Base-by-base conservation (phyloP, 2,797 vertebrate genomes). In the Danio tinwini region DNA sequence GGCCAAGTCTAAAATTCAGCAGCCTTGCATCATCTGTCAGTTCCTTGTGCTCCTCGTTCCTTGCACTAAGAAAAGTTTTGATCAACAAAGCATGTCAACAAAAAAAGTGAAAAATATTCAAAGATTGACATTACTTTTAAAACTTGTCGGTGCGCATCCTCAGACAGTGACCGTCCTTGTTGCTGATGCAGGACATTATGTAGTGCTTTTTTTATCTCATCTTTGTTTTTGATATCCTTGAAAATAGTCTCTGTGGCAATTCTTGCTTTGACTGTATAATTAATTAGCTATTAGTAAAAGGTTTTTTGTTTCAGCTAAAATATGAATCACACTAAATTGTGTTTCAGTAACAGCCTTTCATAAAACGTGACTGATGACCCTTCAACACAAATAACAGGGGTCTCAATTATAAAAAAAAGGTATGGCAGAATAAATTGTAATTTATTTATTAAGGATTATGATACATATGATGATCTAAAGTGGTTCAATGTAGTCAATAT, bases 101-200 rank as follows among this genome's bases (percentile, higher is more conserved):
- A n/a, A n/a, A n/a, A n/a, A n/a, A n/a, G 67, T 17, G 49, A n/a
- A 80, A 72, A 81, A 75, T 76, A 80, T 77, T 81, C 75, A 70
- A 55, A 49, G 2, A 40, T 29, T 21, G 21, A 62, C 29, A 80
- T 75, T 40, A 81, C 80, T 40, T 71, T 72, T 29, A 82, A 47
- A 19, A 74, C 76, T 8, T 74, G 53, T 73, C 2, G 42, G 73
- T 63, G 19, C 37, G 71, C 3, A 6, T 80, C 69, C 39, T 53
- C 42, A 58, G 65, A 82, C 53, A 78, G 86, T 16, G 0, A 62
- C 50, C 77, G 58, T 82, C 11, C 55, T 45, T 71, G 71, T 50
- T 63, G 82, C 77, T 56, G 77, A 73, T 45, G 50, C 17, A 49
- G 78, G 58, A 19, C 64, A 81, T 8, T n/a, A 44, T n/a, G 5